Percentiles rank a stretch among this genome's conserved stretches.
These are phyloP conservation scores for Hybognathus amarus DNA, from an alignment of 2,797 vertebrate species.

Conservation along the genomic window DNA sequence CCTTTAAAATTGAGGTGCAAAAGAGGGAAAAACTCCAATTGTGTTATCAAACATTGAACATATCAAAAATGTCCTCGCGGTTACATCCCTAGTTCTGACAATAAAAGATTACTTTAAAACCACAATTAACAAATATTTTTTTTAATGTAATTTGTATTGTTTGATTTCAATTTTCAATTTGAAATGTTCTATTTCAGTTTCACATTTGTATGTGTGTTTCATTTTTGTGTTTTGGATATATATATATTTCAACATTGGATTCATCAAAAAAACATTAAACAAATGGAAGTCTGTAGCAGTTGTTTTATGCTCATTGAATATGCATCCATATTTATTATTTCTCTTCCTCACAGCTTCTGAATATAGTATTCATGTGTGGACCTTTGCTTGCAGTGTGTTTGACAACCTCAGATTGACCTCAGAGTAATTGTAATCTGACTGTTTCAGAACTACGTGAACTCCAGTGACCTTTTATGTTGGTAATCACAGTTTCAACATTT, in stretches of 20 bases:
- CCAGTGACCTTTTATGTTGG: conserved; percentile 54
- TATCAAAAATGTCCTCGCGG: no score
- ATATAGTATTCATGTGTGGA: conserved; percentile 45
- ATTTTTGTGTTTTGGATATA: no score
- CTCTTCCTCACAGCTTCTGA: conserved; percentile 36
- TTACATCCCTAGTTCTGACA: no score
- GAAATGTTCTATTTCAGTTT: background rate
- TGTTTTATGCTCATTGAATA: conserved; percentile 21
- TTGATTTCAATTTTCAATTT: background rate
- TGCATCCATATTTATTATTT: conserved; percentile 13
- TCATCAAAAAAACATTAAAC: background rate
- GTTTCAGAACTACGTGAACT: conserved; percentile 50
- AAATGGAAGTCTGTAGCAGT: background rate
- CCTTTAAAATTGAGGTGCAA: no score
- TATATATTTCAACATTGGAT: no score
- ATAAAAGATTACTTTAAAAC: no score
- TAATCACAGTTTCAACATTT: conserved; percentile 60
- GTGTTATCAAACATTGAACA: no score
- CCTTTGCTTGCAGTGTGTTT: conserved; percentile 5
- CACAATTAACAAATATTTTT: no score
- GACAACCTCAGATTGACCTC: conserved; percentile 13
- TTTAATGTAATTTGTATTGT: background rate
- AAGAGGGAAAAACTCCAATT: no score
- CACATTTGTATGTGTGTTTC: no score
- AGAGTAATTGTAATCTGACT: conserved; percentile 33